Evolutionary conservation across 2,888 invertebrate genomes (phyloP), one percentile per base, ranked within the genome.

Genomic region (Drosophila ezoana): DNA sequence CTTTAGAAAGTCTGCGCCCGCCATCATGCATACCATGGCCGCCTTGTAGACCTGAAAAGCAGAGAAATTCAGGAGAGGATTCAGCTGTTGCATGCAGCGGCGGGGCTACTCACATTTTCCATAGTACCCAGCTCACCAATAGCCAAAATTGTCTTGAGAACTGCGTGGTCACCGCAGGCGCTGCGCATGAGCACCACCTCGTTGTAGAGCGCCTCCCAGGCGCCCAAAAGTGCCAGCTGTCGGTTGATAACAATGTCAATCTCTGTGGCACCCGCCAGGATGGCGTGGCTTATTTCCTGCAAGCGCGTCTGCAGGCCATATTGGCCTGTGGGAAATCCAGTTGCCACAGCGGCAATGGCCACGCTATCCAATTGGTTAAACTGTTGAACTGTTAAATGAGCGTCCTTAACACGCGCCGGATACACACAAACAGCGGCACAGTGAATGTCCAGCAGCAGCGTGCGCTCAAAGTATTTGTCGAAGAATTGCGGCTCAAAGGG

Each of bases 1-100:
- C 93, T 99, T 99, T 63, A 99, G 98, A 90, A 99, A 99, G 93
- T 99, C 97, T 8, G 98, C 96, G 13, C 99, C 99, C 66, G 98
- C 98, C 94, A 96, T 94, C 97, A 99, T 98, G 20, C 97, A 96
- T 41, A 97, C 94, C 93, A 98, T 94, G 20, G 98, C 95, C 0
- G 97, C 96, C 90, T 95, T 96, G 91, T 98, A 98, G 3, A 99
- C 94, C 95, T 95, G 78, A 32, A 85, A 79, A 9, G 0, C 9
- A 20, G 11, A 37, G 5, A 2, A 6, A 58, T 4, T 40, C n/a
- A 11, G 4, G 14, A 20, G 4, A 8, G 3, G 11, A 35, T 2
- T 35, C 20, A 35, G 10, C 41, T 20, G 10, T 0, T 0, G 33
- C 3, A 14, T 38, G 11, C 13, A 2, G 38, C 11, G 1, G 1